phyloP scores from a whole-genome alignment of 2,888 invertebrate species.

The Gryllus longicercus region DNA sequence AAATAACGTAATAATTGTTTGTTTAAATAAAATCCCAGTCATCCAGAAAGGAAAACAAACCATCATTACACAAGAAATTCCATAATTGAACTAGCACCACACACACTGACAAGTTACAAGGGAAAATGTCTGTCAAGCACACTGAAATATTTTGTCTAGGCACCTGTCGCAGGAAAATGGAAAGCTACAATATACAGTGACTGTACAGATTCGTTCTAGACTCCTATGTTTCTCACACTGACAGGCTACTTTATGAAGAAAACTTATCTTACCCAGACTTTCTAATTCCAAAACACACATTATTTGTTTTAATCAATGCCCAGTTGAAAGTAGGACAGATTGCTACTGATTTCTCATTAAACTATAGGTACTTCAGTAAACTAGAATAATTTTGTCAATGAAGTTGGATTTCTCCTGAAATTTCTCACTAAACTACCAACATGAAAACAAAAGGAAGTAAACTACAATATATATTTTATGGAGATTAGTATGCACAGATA shows the following conservation, averaged over 20 bases:
- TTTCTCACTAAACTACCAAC: too few relatives aligned
- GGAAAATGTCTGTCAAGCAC: background rate
- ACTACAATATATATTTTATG: background rate
- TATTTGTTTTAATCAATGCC: background rate
- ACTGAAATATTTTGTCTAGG: constrained; percentile 11
- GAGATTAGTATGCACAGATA: constrained; percentile 4
- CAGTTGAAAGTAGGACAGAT: background rate
- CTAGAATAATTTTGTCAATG: background rate
- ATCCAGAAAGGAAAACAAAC: background rate
- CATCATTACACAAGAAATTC: background rate
- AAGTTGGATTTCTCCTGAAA: too few relatives aligned
- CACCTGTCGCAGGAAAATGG: background rate
- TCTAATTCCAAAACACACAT: background rate
- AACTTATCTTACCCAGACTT: background rate
- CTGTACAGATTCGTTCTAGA: background rate
- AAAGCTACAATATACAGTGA: constrained; percentile 3
- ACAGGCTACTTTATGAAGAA: background rate
- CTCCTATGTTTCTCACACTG: background rate
- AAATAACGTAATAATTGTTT: background rate
- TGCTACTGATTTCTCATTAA: background rate
- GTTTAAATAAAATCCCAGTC: background rate
- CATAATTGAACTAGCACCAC: background rate
- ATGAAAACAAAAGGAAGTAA: too few relatives aligned
- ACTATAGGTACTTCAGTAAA: background rate
- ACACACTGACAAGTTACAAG: background rate